Evolutionary conservation across 2,888 invertebrate species (phyloP), one percentile per base, ranked within the genome.

Genomic region (Campaea margaritaria): DNA sequence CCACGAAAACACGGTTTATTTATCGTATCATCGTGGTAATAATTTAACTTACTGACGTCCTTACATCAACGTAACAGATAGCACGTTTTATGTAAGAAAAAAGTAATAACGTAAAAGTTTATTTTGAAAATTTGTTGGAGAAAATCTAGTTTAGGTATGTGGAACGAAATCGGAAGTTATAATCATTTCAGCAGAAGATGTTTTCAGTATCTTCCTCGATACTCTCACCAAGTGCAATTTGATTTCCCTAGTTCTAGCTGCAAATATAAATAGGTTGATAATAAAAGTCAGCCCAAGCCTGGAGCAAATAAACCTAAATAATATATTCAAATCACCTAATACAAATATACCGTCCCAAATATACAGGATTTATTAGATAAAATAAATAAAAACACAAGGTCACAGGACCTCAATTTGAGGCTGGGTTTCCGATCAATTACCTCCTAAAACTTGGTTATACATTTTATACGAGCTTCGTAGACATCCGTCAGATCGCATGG

Each of bases 381-480:
- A 46, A 46, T 46, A 56, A 62, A 53, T 53, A 49, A 50, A 42
- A 61, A 47, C n/a, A 11, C 50, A 56, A 61, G 56, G 62, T 56
- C 47, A 50, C 53, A 34, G 28, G 50, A 45, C 57, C 60, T 60
- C 45, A 53, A 39, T 44, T 13, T 44, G 42, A 59, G 58, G 53
- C 51, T 58, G 64, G 60, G 61, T 72, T 69, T 70, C 69, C 69
- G 66, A 73, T 76, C 72, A 73, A 75, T 75, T 73, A 72, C 63
- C 58, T 59, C 54, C 58, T 57, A 45, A 69, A 73, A 65, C 68
- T 70, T 68, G 59, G 61, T 57, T 60, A 67, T 64, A 61, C 61
- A 68, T 64, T 64, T 64, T 54, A 65, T 56, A 67, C 53, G 55
- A 65, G 58, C 46, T 65, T 56, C 38, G 58, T 46, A 62, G 58